A percentile compares a stretch with the other conserved stretches of the same genome.
These are phyloP conservation scores for Danionella dracula DNA, from an alignment of 2,797 vertebrate genomes.

Conservation along the genomic window DNA sequence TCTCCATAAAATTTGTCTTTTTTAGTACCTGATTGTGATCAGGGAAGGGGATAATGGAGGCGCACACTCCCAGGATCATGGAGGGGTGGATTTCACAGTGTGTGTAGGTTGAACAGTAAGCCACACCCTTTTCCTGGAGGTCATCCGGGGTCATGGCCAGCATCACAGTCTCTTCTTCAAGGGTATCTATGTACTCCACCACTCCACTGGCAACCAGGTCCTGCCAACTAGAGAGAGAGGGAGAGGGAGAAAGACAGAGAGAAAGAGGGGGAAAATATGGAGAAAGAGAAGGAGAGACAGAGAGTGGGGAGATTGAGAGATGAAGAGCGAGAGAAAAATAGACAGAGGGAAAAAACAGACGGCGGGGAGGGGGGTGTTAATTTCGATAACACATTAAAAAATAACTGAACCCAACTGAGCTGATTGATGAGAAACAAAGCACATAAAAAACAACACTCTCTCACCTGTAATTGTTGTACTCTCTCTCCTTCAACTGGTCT, in stretches of 20 bases:
- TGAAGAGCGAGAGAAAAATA: no score
- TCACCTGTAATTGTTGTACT: constrained; percentile 98
- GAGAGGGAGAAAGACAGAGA: no score
- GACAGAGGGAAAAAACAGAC: no score
- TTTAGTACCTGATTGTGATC: constrained; percentile 98
- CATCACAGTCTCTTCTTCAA: constrained; percentile 98
- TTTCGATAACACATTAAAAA: no score
- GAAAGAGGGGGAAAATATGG: no score
- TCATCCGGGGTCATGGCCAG: constrained; percentile 98
- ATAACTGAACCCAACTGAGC: no score
- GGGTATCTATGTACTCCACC: constrained; percentile 95
- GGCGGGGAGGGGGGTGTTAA: no score
- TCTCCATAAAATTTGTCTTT: no score
- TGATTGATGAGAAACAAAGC: no score
- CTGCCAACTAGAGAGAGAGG: constrained; percentile 80
- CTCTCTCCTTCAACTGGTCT: constrained; percentile 93
- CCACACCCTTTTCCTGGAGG: constrained; percentile 95
- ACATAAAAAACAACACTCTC: no score
- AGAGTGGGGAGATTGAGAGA: no score
- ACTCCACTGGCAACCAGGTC: constrained; percentile 95
- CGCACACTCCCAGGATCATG: constrained; percentile 98
- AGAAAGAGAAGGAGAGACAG: no score
- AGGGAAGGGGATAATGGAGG: constrained; percentile 96
- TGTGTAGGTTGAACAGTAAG: constrained; percentile 95
- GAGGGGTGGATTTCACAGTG: constrained; percentile 98